Percentiles rank a stretch among this genome's conserved stretches.
These are phyloP conservation scores for Sebastes trivittatus DNA, from an alignment of 2,797 vertebrate genomes.

Conservation along the genomic window DNA sequence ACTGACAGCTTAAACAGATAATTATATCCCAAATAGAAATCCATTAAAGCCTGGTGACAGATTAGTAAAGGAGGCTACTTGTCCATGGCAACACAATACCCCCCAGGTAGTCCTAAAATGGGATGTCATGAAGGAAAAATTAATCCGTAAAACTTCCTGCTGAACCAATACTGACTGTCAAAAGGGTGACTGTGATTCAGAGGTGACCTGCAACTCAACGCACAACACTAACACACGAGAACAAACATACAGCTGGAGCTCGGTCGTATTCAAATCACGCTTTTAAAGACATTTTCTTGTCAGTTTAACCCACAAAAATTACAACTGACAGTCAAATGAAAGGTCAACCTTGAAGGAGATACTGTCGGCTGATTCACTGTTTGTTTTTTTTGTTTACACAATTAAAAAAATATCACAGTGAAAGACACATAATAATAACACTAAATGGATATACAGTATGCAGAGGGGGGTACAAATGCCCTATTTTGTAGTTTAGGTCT, in stretches of 20 bases:
- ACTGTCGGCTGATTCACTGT: background rate
- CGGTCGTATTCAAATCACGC: background rate
- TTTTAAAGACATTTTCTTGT: background rate
- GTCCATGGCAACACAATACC: conserved; percentile 47
- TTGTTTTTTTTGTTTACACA: background rate
- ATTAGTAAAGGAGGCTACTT: conserved; percentile 52
- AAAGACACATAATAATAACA: background rate
- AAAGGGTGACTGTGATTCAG: conserved; percentile 8
- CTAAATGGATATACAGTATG: background rate
- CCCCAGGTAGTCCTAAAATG: conserved; percentile 63
- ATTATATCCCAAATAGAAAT: conserved; percentile 60
- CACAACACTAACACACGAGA: background rate
- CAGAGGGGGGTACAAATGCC: background rate
- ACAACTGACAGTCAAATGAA: background rate
- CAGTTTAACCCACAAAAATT: background rate
- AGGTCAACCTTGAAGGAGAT: background rate
- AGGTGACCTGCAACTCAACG: conserved; percentile 36
- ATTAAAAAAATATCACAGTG: background rate
- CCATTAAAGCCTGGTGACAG: conserved; percentile 61
- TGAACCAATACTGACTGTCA: conserved; percentile 26
- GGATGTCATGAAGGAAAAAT: conserved; percentile 60
- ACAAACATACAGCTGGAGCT: background rate
- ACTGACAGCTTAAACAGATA: conserved; percentile 52
- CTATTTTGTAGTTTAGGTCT: background rate
- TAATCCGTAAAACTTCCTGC: conserved; percentile 40